A percentile compares a stretch with the other conserved stretches of the same genome.
Conservation (phyloP, 2,888 invertebrate species). For the Tryphoninae sp. region DNA sequence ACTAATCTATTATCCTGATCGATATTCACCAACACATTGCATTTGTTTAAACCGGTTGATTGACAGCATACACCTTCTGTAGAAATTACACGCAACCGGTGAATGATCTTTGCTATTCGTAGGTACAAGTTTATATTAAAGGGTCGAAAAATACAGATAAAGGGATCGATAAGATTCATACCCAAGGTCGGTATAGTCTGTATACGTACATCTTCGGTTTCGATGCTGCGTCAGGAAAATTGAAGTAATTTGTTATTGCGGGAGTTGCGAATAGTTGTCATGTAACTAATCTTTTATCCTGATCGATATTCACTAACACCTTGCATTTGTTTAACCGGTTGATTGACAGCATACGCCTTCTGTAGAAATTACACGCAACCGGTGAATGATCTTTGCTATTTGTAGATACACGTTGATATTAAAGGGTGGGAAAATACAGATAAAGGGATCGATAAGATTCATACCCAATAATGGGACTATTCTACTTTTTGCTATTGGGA, state of each 20-base stretch:
- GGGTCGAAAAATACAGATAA: no score
- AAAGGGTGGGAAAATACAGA: no score
- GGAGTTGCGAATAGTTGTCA: constrained; percentile 56
- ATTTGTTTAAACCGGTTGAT: not conserved
- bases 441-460: no score
- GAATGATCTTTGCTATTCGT: no score
- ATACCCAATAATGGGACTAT: no score
- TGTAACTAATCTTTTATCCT: not conserved
- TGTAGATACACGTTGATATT: no score
- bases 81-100: no score
- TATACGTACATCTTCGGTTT: constrained; percentile 5
- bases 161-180: no score
- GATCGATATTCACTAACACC: not conserved
- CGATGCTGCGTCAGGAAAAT: constrained; percentile 42
- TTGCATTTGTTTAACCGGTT: not conserved
- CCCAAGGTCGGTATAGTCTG: not conserved
- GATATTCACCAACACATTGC: not conserved
- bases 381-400: no score
- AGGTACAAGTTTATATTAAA: no score
- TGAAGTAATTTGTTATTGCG: constrained; percentile 59
- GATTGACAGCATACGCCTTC: not conserved
- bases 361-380: no score
- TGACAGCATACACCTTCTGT: not conserved
- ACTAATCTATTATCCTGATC: not conserved
- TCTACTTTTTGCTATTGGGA: no score